A percentile compares a stretch with the other conserved stretches of the same genome.
phyloP scores from a whole-genome alignment of 2,113 vertebrate genomes.

The Stegastes partitus region DNA sequence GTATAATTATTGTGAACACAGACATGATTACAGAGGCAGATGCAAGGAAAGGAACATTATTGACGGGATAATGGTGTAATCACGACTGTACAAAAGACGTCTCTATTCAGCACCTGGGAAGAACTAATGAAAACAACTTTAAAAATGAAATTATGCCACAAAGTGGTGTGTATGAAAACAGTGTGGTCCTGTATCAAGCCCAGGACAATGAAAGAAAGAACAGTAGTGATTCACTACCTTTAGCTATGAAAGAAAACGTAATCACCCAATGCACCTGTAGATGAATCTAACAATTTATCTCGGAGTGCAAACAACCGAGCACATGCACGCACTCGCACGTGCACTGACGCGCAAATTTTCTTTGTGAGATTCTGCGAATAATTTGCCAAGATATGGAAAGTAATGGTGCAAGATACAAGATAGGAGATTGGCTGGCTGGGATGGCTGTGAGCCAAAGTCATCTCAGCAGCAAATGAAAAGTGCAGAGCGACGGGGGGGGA shows the following conservation, averaged over 20 bases:
- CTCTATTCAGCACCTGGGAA: conserved; percentile 15
- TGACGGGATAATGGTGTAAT: conserved; percentile 38
- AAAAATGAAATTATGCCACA: conserved; percentile 4
- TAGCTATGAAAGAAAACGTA: conserved; percentile 36
- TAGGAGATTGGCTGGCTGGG: conserved; percentile 61
- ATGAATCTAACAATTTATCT: conserved; percentile 28
- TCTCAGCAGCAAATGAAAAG: conserved; percentile 77
- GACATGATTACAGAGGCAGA: conserved; percentile 45
- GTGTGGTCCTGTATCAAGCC: not conserved
- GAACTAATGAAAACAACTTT: conserved; percentile 35
- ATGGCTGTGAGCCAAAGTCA: conserved; percentile 76
- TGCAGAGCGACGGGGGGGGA: conserved; percentile 37
- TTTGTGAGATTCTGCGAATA: conserved; percentile 61
- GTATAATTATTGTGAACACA: conserved; percentile 33
- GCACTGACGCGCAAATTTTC: conserved; percentile 7
- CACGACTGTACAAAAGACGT: not conserved
- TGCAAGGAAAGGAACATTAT: conserved; percentile 29
- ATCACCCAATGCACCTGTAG: conserved; percentile 29
- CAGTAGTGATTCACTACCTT: not conserved
- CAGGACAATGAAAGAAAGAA: not conserved
- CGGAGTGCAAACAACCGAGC: not conserved
- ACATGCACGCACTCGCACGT: not conserved
- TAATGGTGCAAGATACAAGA: conserved; percentile 69
- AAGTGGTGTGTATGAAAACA: not conserved
- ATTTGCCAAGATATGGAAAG: conserved; percentile 70